These are phyloP conservation scores for Meliscaeva auricollis DNA, from an alignment of 2,888 invertebrate genomes.

Conservation along the genomic window DNA sequence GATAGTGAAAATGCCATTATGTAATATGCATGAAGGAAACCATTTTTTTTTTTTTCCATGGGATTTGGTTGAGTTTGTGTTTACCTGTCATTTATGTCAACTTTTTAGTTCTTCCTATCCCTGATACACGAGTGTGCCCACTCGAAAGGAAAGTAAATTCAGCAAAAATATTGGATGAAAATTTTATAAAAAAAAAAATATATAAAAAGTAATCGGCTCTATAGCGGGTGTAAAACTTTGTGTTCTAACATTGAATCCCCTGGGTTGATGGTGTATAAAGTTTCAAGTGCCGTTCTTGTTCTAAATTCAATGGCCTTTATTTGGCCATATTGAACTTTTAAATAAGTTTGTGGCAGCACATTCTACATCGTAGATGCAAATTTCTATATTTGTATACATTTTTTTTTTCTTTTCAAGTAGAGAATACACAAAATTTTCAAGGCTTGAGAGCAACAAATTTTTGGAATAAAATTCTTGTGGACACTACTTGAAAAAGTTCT, in stretches of 20 bases:
- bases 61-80: neutral
- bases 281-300: constrained; percentile 65
- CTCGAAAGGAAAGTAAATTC: constrained; percentile 23
- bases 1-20: no score
- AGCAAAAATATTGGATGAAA: constrained; percentile 29
- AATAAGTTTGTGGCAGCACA: constrained; percentile 44
- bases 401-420: constrained; percentile 2
- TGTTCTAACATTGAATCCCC: constrained; percentile 37
- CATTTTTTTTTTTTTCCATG: neutral
- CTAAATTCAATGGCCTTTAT: constrained; percentile 60
- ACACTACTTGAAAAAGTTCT: constrained; percentile 11
- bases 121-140: neutral
- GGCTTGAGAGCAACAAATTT: constrained; percentile 21
- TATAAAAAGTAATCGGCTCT: constrained; percentile 42
- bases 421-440: constrained; percentile 1
- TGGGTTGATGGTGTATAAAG: constrained; percentile 46
- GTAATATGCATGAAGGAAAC: neutral
- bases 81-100: constrained; percentile 37
- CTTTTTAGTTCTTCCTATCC: constrained; percentile 1
- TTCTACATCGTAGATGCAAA: neutral
- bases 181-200: constrained; percentile 21
- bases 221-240: constrained; percentile 61
- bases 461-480: constrained; percentile 50
- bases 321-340: constrained; percentile 58
- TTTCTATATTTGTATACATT: neutral